Base-by-base conservation (phyloP, 2,888 invertebrate genomes). In the Desoria tigrina region DNA sequence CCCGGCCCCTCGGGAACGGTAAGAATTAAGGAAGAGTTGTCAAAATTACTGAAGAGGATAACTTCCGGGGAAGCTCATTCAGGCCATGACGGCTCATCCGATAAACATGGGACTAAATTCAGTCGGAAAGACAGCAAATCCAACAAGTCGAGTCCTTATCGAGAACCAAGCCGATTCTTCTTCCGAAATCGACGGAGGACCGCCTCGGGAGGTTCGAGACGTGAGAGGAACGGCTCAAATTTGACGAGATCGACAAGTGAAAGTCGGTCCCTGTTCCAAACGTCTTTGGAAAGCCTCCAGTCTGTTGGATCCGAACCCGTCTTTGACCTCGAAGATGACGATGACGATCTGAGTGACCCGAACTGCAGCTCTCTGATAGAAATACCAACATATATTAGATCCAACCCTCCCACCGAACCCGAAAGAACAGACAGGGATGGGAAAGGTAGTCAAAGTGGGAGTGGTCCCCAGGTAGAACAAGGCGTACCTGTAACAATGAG, bases 271-370 rank as follows among this genome's bases (percentile, higher is more conserved):
- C 28, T 74, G 16, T 74, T 68, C 1, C 70, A 73, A 45, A 72
- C 71, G 1, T 75, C 75, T 0, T 50, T 75, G 24, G 76, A 75
- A 23, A 74, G 74, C 55, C 61, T 75, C 42, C 75, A 73, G 11
- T 74, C 75, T 6, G 61, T 72, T 18, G 73, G 70, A 14, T 75
- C 74, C 3, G 75, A 75, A 37, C 64, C 71, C 3, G 61, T 72
- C 11, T 69, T 69, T 49, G 24, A 26, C 59, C 49, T 21, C 2
- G 70, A 70, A 16, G 61, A 57, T 1, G n/a, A n/a, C n/a, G 66
- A 68, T n/a, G 68, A 66, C 11, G 63, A 66, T 32, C 9, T 24
- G 53, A 24, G 39, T 45, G 2, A 42, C 16, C 3, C 23, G 6
- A 51, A 51, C 24, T 26, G 18, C 7, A 61, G 63, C 21, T 63